These are phyloP conservation scores for Caenorhabditis wallacei DNA, from an alignment of 2,888 invertebrate species.

Conservation along the genomic window DNA sequence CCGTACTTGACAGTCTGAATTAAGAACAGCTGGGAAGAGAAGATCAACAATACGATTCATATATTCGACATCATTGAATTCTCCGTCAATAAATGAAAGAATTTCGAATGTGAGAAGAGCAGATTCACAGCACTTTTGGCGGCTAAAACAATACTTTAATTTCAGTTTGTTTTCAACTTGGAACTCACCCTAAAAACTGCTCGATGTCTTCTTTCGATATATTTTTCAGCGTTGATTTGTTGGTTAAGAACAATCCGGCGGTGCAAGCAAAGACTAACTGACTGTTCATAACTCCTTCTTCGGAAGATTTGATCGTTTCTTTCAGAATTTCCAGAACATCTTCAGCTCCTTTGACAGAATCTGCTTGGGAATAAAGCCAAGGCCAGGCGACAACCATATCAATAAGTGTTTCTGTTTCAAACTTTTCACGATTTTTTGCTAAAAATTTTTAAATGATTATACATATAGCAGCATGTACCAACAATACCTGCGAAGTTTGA, in stretches of 20 bases:
- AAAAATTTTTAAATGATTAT: too few species aligned
- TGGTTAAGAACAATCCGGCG: conserved; percentile 49
- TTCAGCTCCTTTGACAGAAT: conserved; percentile 59
- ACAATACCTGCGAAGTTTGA: conserved; percentile 30
- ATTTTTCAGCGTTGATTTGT: conserved; percentile 33
- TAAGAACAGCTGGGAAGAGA: conserved; percentile 59
- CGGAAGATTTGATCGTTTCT: conserved; percentile 2
- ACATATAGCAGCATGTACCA: too few species aligned
- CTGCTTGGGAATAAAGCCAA: conserved; percentile 64
- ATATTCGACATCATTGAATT: conserved; percentile 44
- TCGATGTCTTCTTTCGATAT: conserved; percentile 46
- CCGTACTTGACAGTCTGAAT: conserved; percentile 59
- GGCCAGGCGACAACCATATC: conserved; percentile 68
- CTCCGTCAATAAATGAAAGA: conserved; percentile 51
- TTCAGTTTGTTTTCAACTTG: neutral
- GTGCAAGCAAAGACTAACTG: conserved; percentile 45
- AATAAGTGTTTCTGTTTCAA: conserved; percentile 17
- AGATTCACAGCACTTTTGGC: conserved; percentile 58
- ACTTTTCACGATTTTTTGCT: neutral
- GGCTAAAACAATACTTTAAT: conserved; percentile 17
- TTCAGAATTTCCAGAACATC: conserved; percentile 35
- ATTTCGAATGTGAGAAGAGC: conserved; percentile 61
- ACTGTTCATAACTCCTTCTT: conserved; percentile 24
- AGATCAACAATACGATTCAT: conserved; percentile 59
- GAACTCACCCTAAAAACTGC: conserved; percentile 41